Evolutionary conservation across 2,888 invertebrate species (phyloP).

Genomic region (Neoitamus cyanurus): DNA sequence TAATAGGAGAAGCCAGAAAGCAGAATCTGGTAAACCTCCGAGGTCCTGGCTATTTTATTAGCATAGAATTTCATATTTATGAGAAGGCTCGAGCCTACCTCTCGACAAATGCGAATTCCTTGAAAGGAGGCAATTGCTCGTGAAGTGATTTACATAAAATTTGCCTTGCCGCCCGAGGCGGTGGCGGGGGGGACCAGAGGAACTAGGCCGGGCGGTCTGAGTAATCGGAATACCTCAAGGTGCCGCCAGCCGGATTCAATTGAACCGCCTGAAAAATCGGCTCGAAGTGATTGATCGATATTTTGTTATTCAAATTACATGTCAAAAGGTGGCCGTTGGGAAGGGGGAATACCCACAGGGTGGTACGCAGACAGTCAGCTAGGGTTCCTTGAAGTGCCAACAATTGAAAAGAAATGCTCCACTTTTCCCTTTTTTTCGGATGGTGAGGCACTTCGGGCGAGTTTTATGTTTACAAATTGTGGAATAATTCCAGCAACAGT

Average conservation of each 20-base stretch:
- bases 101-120: slow-evolving; percentile 30
- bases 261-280: slow-evolving; percentile 18
- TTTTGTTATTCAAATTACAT: slow-evolving; percentile 35
- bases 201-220: neutral
- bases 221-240: slow-evolving; percentile 37
- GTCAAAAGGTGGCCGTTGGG: slow-evolving; percentile 5
- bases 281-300: slow-evolving; percentile 36
- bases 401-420: neutral
- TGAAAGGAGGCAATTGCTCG: slow-evolving; percentile 44
- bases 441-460: neutral
- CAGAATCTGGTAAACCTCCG: slow-evolving; percentile 23
- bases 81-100: neutral
- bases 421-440: neutral
- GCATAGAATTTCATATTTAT: slow-evolving; percentile 43
- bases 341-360: neutral
- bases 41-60: slow-evolving; percentile 39
- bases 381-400: neutral
- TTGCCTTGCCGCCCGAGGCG: neutral
- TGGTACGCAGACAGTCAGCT: neutral
- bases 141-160: slow-evolving; percentile 43
- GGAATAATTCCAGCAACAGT: neutral
- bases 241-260: slow-evolving; percentile 16
- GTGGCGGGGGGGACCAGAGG: neutral
- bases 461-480: slow-evolving; percentile 5
- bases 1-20: slow-evolving; percentile 19